Base-by-base conservation (phyloP, 2,888 invertebrate genomes). In the Meiosimyza decipiens region DNA sequence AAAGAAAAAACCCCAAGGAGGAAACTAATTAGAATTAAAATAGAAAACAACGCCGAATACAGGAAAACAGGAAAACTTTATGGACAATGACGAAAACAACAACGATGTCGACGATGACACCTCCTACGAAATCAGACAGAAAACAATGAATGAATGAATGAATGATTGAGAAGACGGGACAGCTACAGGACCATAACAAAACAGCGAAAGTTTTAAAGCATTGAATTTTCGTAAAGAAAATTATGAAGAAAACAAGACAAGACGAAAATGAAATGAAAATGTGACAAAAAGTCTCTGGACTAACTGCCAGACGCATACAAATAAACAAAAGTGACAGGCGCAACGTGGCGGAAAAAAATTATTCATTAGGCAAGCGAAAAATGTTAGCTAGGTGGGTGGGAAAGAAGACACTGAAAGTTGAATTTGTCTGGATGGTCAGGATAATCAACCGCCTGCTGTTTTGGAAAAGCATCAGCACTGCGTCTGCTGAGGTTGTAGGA, bases 291-390 rank as follows among this genome's bases (percentile, higher is more conserved):
- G 47, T 16, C 63, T n/a, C 12, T 7, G 40, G 47, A 49, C 63
- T n/a, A 13, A 63, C 49, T 9, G 47, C n/a, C 47, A 12, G 49
- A 49, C 18, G 5, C 16, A 18, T 28, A 28, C 22, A 15, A 22
- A 22, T 15, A 13, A 47, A 16, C 63, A 47, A 63, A 9, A 9
- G 47, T 63, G 63, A 63, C 63, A 47, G 63, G 2, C 63, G 40
- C 63, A 16, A 63, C 63, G 49, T 63, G 47, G 63, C 63, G 63
- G 63, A 63, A 63, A 57, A n/a, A 63, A 63, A 63, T 63, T 63
- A 63, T 63, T 63, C 40, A 40, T 40, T 40, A 40, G 40, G 40
- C 40, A 40, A 40, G 40, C 40, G 40, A 40, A 40, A 40, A 40
- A 40, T 40, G 40, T 40, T 40, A 6, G 40, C 3, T 40, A 1